Evolutionary conservation across 2,797 vertebrate genomes (phyloP), one percentile per base, ranked within the genome.

Genomic region (Hozukius guyotensis): DNA sequence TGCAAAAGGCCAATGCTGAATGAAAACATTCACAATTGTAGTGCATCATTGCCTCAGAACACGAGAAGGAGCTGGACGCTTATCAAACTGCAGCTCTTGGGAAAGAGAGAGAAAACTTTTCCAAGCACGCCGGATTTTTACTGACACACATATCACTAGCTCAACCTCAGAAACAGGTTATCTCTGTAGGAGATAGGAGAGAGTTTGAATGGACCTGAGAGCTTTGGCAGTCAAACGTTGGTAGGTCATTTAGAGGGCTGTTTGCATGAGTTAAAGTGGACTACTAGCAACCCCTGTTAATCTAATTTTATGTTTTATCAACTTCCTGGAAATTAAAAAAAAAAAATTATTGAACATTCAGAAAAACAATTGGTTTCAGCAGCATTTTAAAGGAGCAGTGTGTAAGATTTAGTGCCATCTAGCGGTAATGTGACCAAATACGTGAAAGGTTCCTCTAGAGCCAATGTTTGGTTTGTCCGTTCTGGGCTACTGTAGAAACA

Each of bases 71-170:
- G 82, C 72, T 93, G 88, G 80, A 87, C 27, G 59, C 56, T 80
- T 77, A 80, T 88, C 88, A 89, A 84, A 88, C 86, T 84, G 85
- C 83, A 86, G 81, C 88, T 83, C 75, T 57, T 65, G 71, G 82
- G 71, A 87, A 87, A 81, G 38, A 10, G 2, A 75, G 70, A 67
- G 69, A 85, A 84, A 87, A 83, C 75, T 32, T 86, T 87, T 89
- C 69, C 72, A 81, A 88, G 73, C 78, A 77, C 80, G 75, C 86
- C 78, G 59, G 72, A 86, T 88, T 91, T 49, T 84, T 78, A 81
- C 72, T 79, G 79, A 89, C 68, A 83, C 71, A 84, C 73, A 76
- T 53, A 77, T 89, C 78, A 85, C 18, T 34, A 80, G 63, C 69
- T 75, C 57, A 34, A 57, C 46, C 53, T 78, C 53, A 56, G 32